Base-by-base conservation (phyloP, 1,140 invertebrate genomes). In the Oscheius sp. region DNA sequence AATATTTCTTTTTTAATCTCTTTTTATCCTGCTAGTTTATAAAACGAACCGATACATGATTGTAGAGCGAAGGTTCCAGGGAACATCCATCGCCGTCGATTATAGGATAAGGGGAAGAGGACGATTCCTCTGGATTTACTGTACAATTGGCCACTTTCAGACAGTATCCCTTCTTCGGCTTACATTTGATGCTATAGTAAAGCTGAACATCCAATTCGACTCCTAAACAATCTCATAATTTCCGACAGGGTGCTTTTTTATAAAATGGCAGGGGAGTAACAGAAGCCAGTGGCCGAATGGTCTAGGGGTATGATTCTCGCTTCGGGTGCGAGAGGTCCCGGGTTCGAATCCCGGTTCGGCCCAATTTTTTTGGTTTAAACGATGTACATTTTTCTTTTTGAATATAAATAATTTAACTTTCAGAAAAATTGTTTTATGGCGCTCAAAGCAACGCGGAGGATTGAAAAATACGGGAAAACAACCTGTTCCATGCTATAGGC, bases 221-320 rank as follows among this genome's bases (percentile, higher is more conserved):
- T 10, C 74, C 74, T 73, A 20, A 73, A 68, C 59, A 13, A 2
- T 42, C 13, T 59, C n/a, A n/a, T n/a, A n/a, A n/a, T n/a, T n/a
- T n/a, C n/a, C n/a, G n/a, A n/a, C n/a, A n/a, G n/a, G n/a, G n/a
- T n/a, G n/a, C n/a, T n/a, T n/a, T n/a, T n/a, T n/a, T n/a, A n/a
- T n/a, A n/a, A n/a, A n/a, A n/a, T n/a, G n/a, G n/a, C n/a, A n/a
- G n/a, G n/a, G 38, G 38, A 42, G n/a, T 42, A 42, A 42, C n/a
- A 42, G n/a, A n/a, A 42, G 7, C n/a, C 7, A 42, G 38, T 10
- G 62, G 10, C n/a, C 23, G 31, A 31, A 71, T 87, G 86, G 86
- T 87, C 86, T 87, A 87, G 86, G 80, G 86, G 85, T 86, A 86
- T 87, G 86, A 86, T 86, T 87, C 85, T 84, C 85, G 86, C 85